Evolutionary conservation across 2,797 vertebrate genomes (phyloP), one percentile per base, ranked within the genome.

Genomic region (Lagodon rhomboides): DNA sequence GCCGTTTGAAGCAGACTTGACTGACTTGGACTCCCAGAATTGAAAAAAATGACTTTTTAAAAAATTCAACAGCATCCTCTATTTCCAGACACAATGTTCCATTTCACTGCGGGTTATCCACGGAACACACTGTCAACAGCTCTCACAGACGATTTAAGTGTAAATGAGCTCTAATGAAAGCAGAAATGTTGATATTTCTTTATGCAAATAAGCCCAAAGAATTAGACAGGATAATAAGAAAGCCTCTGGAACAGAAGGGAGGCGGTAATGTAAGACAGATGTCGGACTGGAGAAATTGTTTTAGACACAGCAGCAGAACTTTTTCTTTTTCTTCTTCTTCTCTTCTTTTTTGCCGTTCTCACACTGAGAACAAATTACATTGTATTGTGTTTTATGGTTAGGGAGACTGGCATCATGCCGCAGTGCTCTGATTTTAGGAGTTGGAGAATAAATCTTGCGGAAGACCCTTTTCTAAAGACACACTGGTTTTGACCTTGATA

Each of bases 1-100:
- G 11, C 50, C 22, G 55, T 73, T 53, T 62, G 64, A 38, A 46
- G 23, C 53, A 23, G 4, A 62, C 27, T 30, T 62, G 20, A 63
- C 50, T 75, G 46, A 59, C 44, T 41, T 27, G 3, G 50, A 30
- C 22, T 69, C 7, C 22, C 5, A 59, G 38, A 60, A 18, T 12
- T 43, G 3, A 47, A 61, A 44, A 49, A 34, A 4, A 25, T 13
- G 9, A 17, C 3, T 10, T 25, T 25, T 30, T 17, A 17, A 27
- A 41, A 56, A 34, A 13, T 68, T 59, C 3, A 51, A 47, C 16
- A 17, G 10, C 23, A 13, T 34, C 22, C 15, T 73, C 30, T 30
- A 30, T 16, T 73, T 67, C 43, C 62, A 73, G 20, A 25, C 46
- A 67, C 38, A 25, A 7, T 25, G 44, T 50, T 30, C 23, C 18